These are phyloP conservation scores for Drosophila nebulosa DNA, from an alignment of 1,140 invertebrate species.

Conservation along the genomic window DNA sequence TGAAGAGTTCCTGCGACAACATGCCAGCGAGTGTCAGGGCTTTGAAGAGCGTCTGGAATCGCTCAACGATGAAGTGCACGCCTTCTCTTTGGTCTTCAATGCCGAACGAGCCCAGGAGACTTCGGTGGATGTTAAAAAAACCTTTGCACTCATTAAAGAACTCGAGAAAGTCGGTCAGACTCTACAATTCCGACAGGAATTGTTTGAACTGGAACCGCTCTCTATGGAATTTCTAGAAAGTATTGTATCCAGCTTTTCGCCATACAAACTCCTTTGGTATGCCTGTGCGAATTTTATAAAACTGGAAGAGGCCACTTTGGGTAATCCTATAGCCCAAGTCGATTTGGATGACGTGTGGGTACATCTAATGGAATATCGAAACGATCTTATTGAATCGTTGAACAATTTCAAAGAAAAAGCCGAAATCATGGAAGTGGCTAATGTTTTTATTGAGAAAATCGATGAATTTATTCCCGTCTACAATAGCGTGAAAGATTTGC, in stretches of 20 bases:
- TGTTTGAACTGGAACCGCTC: conserved; percentile 70
- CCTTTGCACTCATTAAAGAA: conserved; percentile 56
- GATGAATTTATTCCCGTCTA: conserved; percentile 60
- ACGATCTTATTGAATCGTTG: conserved; percentile 36
- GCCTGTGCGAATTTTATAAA: conserved; percentile 67
- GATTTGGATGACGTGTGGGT: conserved; percentile 65
- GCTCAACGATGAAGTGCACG: conserved; percentile 72
- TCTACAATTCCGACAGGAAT: conserved; percentile 55
- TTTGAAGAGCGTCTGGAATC: conserved; percentile 74
- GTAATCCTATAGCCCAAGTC: conserved; percentile 63
- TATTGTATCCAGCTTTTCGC: conserved; percentile 60
- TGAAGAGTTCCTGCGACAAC: conserved; percentile 68
- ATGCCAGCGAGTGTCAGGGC: conserved; percentile 59
- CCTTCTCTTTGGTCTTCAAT: conserved; percentile 69
- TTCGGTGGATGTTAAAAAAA: conserved; percentile 75
- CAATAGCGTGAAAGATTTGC: conserved; percentile 60
- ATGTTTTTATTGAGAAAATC: conserved; percentile 47
- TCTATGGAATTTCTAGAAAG: conserved; percentile 60
- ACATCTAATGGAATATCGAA: conserved; percentile 39
- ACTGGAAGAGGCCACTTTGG: conserved; percentile 70
- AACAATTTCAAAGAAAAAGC: conserved; percentile 58
- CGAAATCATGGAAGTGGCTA: conserved; percentile 67
- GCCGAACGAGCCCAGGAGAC: conserved; percentile 62
- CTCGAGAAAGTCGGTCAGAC: conserved; percentile 58
- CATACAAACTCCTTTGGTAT: conserved; percentile 68